Evolutionary conservation across 1,140 invertebrate species (phyloP).

Genomic region (Calosoma granatense): DNA sequence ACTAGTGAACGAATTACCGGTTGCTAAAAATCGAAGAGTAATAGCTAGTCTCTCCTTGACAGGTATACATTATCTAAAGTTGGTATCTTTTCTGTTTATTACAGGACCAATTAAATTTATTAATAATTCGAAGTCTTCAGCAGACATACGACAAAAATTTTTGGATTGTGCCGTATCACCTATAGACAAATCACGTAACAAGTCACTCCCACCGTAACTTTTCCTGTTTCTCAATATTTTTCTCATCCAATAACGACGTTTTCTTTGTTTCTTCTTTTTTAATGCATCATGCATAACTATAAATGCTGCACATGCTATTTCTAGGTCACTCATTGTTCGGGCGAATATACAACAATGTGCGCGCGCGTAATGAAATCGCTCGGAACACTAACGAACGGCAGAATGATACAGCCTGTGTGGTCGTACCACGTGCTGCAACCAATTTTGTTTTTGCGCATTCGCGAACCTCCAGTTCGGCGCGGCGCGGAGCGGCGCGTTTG

Average conservation of each 20-base stretch:
- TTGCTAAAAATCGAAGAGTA: background rate
- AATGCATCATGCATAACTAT: background rate
- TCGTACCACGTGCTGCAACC: background rate
- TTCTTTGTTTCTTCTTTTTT: background rate
- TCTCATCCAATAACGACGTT: background rate
- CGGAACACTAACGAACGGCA: background rate
- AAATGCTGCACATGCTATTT: background rate
- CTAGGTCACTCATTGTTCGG: background rate
- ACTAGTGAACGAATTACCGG: background rate
- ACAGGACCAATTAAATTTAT: background rate
- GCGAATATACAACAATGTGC: background rate
- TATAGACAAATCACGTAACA: background rate
- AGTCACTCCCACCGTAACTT: background rate
- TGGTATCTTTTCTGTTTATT: background rate
- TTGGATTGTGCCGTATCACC: background rate
- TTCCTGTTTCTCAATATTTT: background rate
- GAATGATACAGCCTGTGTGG: background rate
- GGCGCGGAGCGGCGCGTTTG: too few relatives aligned
- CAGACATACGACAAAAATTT: background rate
- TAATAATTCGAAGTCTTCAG: background rate
- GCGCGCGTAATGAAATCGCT: background rate
- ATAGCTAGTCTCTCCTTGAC: background rate
- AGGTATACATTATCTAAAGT: too few relatives aligned
- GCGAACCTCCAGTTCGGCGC: background rate
- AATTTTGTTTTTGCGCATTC: background rate